Base-by-base conservation (phyloP, 2,113 vertebrate genomes). In the Corvus moneduloides region DNA sequence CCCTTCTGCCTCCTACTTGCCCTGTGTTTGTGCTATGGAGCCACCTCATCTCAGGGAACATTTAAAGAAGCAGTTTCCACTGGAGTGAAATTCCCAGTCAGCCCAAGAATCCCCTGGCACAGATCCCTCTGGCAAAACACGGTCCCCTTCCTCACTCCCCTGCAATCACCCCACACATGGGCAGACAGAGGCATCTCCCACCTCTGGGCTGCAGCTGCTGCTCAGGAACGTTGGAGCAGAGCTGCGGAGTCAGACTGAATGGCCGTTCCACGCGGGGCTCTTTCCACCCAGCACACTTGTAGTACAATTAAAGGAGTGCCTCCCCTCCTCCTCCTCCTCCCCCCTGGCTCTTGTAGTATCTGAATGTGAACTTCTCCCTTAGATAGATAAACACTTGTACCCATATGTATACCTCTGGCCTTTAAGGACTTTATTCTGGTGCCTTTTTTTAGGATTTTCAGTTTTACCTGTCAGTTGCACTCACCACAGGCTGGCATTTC, bases 291-390 rank as follows among this genome's bases (percentile, higher is more conserved):
- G 87, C 86, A 43, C 75, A 58, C 56, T 92, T 55, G 74, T 52
- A 90, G 92, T 69, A 87, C 83, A 94, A 91, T 93, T 74, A 85
- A 83, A 69, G 93, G 54, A 91, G 84, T 46, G n/a, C 58, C 58
- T 67, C 39, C 69, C 74, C 75, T 62, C 77, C 71, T 52, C 41
- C 78, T 82, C 77, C 89, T 77, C 43, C 39, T 39, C 39, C 43
- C 69, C 2, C 66, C n/a, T 37, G 5, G 1, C 35, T 84, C 80
- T 75, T 52, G 55, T 64, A 91, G 44, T 58, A 90, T 59, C 73
- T 66, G 43, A 93, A 58, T 1, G 6, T 43, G 62, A 83, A 79
- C 91, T 79, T 87, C 87, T 69, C 74, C 66, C 54, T 37, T 37
- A 80, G 67, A 95, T 87, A 85, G 86, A 61, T 69, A 87, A 74